A percentile compares a stretch with the other conserved stretches of the same genome.
Evolutionary conservation across 2,888 invertebrate species (phyloP).

Genomic region (Tortrix viridana): DNA sequence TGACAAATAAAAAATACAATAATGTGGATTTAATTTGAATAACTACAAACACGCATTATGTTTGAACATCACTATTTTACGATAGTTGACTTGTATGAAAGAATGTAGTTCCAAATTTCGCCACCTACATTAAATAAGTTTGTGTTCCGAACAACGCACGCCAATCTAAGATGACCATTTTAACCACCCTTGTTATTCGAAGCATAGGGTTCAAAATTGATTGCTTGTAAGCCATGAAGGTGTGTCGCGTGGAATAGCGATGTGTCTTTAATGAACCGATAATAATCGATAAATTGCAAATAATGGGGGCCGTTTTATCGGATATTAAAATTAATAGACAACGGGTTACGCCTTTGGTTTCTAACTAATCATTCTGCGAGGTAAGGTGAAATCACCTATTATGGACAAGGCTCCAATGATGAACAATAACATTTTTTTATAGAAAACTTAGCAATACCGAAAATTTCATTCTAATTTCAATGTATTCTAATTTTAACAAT

Average conservation of each 20-base stretch:
- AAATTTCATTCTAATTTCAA: no score
- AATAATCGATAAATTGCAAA: conserved; percentile 31
- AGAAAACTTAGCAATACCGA: no score
- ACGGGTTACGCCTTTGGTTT: conserved; percentile 8
- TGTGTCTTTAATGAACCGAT: conserved; percentile 27
- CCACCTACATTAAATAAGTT: conserved; percentile 7
- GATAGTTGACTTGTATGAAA: neutral
- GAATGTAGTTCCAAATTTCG: conserved; percentile 8
- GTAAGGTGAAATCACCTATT: no score
- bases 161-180: neutral
- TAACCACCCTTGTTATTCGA: neutral
- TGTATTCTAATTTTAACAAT: no score
- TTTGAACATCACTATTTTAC: no score
- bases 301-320: conserved; percentile 21
- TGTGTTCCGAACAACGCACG: neutral
- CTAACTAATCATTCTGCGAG: neutral
- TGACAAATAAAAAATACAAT: no score
- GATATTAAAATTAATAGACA: conserved; percentile 2
- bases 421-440: no score
- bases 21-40: no score
- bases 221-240: neutral
- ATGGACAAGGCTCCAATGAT: no score
- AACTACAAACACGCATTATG: no score
- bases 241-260: conserved; percentile 15
- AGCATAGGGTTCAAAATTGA: neutral